Evolutionary conservation across 2,888 invertebrate species (phyloP).

Genomic region (Noctua comes): DNA sequence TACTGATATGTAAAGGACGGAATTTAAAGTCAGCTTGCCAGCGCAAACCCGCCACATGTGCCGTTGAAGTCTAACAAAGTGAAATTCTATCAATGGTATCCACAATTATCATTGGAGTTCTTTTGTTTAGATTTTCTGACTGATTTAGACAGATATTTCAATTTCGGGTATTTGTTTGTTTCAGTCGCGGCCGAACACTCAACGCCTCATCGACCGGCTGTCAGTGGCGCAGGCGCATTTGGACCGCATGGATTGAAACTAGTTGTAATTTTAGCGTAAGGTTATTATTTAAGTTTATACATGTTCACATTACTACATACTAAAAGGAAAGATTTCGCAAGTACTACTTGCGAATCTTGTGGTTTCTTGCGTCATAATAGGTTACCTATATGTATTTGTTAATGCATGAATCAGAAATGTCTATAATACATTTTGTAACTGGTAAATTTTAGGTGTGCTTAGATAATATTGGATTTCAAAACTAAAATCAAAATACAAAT

Average conservation of each 20-base stretch:
- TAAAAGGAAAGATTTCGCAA: slow-evolving; percentile 15
- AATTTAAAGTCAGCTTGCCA: not conserved
- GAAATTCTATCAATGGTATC: not conserved
- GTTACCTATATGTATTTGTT: slow-evolving; percentile 30
- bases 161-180: slow-evolving; percentile 47
- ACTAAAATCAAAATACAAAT: slow-evolving; percentile 54
- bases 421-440: slow-evolving; percentile 37
- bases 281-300: slow-evolving; percentile 48
- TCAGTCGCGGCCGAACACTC: slow-evolving; percentile 86
- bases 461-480: slow-evolving; percentile 29
- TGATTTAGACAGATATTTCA: not conserved
- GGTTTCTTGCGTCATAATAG: slow-evolving; percentile 24
- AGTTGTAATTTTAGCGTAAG: slow-evolving; percentile 54
- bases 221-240: slow-evolving; percentile 87
- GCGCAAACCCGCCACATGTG: not conserved
- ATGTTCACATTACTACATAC: slow-evolving; percentile 56
- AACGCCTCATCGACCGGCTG: slow-evolving; percentile 84
- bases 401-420: slow-evolving; percentile 43
- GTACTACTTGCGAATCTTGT: slow-evolving; percentile 12
- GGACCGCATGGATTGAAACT: slow-evolving; percentile 85
- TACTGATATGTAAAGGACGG: not conserved
- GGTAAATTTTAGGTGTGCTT: slow-evolving; percentile 35
- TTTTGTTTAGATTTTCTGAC: not conserved
- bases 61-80: not conserved
- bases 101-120: not conserved